Conservation (phyloP, 2,113 vertebrate genomes). For the Takifugu flavidus region DNA sequence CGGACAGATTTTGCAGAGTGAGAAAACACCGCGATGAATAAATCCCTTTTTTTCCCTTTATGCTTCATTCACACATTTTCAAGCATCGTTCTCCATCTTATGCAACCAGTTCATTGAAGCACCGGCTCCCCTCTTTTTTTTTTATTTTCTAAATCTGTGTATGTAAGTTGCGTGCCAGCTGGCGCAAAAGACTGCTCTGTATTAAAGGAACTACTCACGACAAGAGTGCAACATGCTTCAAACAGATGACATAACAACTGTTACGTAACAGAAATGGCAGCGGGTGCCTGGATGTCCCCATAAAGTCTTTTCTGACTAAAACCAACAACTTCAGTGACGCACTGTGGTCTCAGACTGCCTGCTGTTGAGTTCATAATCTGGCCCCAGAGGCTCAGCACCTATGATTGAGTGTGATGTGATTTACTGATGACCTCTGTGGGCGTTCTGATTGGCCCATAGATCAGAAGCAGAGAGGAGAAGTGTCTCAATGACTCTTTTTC, state of each 20-base stretch:
- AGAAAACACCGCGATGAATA: constrained; percentile 25
- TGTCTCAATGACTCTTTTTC: constrained; percentile 22
- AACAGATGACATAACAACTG: constrained; percentile 65
- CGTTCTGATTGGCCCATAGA: constrained; percentile 56
- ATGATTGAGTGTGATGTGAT: constrained; percentile 55
- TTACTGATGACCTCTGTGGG: constrained; percentile 47
- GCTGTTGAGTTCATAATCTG: constrained; percentile 52
- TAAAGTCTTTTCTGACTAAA: constrained; percentile 43
- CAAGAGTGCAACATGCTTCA: constrained; percentile 41
- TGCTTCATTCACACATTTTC: constrained; percentile 50
- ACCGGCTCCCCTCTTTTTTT: constrained; percentile 22
- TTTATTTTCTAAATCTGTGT: constrained; percentile 33
- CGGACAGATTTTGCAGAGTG: constrained; percentile 1
- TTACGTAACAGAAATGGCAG: constrained; percentile 54
- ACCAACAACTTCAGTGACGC: constrained; percentile 13
- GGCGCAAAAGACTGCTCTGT: constrained; percentile 44
- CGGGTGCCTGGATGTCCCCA: constrained; percentile 42
- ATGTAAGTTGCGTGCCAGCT: constrained; percentile 59
- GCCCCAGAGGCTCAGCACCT: constrained; percentile 31
- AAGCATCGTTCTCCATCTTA: constrained; percentile 37
- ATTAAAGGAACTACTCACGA: constrained; percentile 44
- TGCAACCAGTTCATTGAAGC: constrained; percentile 54
- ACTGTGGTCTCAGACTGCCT: constrained; percentile 27
- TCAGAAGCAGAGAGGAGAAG: constrained; percentile 29
- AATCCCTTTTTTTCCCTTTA: constrained; percentile 25